phyloP scores from a whole-genome alignment of 2,113 vertebrate species.

The Hipposideros armiger region DNA sequence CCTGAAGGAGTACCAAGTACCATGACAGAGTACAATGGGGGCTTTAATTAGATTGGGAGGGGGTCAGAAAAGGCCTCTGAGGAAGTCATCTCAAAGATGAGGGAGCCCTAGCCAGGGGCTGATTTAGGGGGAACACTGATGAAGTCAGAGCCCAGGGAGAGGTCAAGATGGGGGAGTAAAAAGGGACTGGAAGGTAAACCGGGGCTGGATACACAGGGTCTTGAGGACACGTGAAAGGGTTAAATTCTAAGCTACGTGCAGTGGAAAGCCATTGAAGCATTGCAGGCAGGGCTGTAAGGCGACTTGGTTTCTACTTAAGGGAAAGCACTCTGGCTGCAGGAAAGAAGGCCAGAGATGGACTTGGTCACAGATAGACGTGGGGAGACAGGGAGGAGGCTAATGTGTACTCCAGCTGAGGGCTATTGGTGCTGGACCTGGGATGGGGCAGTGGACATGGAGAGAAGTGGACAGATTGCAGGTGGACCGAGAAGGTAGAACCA shows the following conservation, averaged over 20 bases:
- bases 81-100: neutral
- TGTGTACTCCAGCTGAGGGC: neutral
- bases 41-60: neutral
- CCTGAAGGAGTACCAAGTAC: neutral
- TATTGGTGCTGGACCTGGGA: neutral
- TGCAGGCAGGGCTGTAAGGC: neutral
- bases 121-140: no score
- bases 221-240: neutral
- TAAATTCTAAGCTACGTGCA: neutral
- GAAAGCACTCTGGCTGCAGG: neutral
- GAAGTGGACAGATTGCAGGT: neutral
- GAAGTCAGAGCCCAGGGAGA: neutral
- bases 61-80: neutral
- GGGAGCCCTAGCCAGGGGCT: neutral
- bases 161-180: neutral
- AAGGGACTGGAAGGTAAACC: neutral
- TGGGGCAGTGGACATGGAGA: neutral
- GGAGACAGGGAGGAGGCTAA: neutral
- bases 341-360: neutral
- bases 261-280: neutral
- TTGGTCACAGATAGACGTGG: neutral
- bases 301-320: neutral
- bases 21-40: fast-evolving
- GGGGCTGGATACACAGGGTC: neutral
- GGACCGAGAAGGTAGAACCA: neutral